Conservation (phyloP, 2,113 vertebrate species). For the Oreotrochilus melanogaster region DNA sequence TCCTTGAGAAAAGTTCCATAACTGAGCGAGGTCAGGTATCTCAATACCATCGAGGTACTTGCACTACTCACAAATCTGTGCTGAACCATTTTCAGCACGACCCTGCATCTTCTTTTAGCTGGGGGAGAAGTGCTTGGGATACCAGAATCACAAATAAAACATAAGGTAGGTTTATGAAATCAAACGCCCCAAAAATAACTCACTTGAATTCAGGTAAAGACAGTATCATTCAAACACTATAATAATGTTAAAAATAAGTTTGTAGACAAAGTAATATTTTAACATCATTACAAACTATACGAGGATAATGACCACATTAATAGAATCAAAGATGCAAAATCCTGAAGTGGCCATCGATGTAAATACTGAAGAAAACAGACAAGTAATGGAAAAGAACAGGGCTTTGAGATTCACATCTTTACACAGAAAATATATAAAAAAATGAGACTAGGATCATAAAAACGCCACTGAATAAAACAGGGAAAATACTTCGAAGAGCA, state of each 20-base stretch:
- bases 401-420: not conserved
- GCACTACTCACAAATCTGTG: not conserved
- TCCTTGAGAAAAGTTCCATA: not conserved
- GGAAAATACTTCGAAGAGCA: slow-evolving; percentile 1
- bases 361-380: not conserved
- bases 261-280: not conserved
- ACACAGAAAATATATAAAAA: not conserved
- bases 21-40: not conserved
- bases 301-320: not conserved
- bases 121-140: not conserved
- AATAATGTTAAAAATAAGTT: not conserved
- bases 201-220: not conserved
- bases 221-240: not conserved
- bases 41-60: not conserved
- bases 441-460: not conserved
- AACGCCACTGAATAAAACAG: not conserved
- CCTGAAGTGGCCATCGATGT: not conserved
- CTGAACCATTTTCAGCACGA: not conserved
- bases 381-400: not conserved
- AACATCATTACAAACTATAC: accelerated
- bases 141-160: not conserved
- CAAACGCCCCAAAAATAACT: not conserved
- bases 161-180: not conserved
- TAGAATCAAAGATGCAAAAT: not conserved
- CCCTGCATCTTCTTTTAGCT: not conserved